These are phyloP conservation scores for Sebastes iracundus DNA, from an alignment of 2,797 vertebrate genomes.

Conservation along the genomic window DNA sequence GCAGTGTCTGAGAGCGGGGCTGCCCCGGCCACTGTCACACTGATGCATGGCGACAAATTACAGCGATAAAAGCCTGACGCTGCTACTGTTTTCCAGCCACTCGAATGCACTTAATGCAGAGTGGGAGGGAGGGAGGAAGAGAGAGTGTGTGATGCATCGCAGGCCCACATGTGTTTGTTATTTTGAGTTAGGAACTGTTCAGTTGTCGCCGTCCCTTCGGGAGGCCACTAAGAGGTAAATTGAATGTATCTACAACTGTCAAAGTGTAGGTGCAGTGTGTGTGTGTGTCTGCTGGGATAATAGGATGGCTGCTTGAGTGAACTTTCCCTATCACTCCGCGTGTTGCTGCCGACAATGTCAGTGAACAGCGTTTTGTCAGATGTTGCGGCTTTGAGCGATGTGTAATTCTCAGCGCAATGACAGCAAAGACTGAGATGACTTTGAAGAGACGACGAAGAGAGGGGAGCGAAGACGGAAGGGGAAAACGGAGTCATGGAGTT, in stretches of 20 bases:
- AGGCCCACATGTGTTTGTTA: slow-evolving; percentile 46
- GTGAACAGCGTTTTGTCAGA: slow-evolving; percentile 69
- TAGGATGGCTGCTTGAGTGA: slow-evolving; percentile 65
- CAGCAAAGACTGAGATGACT: slow-evolving; percentile 65
- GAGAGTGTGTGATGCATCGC: slow-evolving; percentile 19
- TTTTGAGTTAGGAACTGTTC: slow-evolving; percentile 50
- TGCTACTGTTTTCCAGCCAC: slow-evolving; percentile 67
- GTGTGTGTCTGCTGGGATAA: slow-evolving; percentile 49
- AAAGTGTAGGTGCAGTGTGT: slow-evolving; percentile 50
- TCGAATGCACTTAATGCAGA: slow-evolving; percentile 67
- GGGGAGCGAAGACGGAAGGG: slow-evolving; percentile 36
- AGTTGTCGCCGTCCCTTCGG: slow-evolving; percentile 56
- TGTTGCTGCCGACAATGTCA: slow-evolving; percentile 62
- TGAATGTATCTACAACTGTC: slow-evolving; percentile 62
- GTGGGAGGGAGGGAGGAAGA: slow-evolving; percentile 34
- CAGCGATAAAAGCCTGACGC: slow-evolving; percentile 68
- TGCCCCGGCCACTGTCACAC: slow-evolving; percentile 63
- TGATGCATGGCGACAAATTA: slow-evolving; percentile 75
- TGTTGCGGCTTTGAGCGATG: slow-evolving; percentile 68
- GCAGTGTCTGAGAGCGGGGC: slow-evolving; percentile 44
- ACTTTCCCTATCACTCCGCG: slow-evolving; percentile 60
- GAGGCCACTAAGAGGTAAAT: slow-evolving; percentile 66
- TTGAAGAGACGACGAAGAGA: slow-evolving; percentile 60
- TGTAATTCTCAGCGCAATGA: slow-evolving; percentile 62
- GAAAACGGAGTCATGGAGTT: slow-evolving; percentile 47